phyloP scores from a whole-genome alignment of 2,888 invertebrate genomes.

The Unio delphinus region DNA sequence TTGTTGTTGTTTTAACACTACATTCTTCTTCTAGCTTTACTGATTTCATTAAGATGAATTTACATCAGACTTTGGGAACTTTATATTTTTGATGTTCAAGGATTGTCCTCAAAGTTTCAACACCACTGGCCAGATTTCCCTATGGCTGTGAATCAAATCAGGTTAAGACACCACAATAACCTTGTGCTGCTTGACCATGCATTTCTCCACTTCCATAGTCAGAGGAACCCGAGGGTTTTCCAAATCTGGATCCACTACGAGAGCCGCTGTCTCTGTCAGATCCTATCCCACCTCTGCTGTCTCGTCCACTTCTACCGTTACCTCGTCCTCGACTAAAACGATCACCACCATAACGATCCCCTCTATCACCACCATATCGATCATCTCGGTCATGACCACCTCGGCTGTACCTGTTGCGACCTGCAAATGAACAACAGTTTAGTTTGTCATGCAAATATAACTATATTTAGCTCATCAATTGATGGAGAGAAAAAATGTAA shows the following conservation, averaged over 20 bases:
- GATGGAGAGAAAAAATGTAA: constrained; percentile 12
- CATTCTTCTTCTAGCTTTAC: too few relatives aligned
- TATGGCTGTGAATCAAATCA: not conserved
- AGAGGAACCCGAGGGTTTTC: constrained; percentile 3
- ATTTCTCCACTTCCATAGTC: constrained; percentile 17
- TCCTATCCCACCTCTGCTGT: constrained; percentile 9
- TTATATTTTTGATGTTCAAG: too few relatives aligned
- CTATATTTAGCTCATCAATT: constrained; percentile 20
- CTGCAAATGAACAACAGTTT: constrained; percentile 7
- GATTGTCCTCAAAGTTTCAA: too few relatives aligned
- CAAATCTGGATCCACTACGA: not conserved
- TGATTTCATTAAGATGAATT: too few relatives aligned
- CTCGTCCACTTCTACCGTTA: constrained; percentile 14
- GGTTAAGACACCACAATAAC: not conserved
- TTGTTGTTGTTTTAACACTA: too few relatives aligned
- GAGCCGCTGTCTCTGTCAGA: constrained; percentile 3
- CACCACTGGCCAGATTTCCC: not conserved
- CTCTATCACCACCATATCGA: constrained; percentile 15
- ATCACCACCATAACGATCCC: constrained; percentile 12
- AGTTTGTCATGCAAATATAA: constrained; percentile 1
- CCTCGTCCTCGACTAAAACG: constrained; percentile 22
- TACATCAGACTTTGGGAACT: too few relatives aligned
- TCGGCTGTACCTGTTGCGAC: constrained; percentile 18
- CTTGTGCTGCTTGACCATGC: constrained; percentile 7
- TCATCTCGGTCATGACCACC: constrained; percentile 13